Evolutionary conservation across 2,888 invertebrate genomes (phyloP), one percentile per base, ranked within the genome.

Genomic region (Epicampocera succincta): DNA sequence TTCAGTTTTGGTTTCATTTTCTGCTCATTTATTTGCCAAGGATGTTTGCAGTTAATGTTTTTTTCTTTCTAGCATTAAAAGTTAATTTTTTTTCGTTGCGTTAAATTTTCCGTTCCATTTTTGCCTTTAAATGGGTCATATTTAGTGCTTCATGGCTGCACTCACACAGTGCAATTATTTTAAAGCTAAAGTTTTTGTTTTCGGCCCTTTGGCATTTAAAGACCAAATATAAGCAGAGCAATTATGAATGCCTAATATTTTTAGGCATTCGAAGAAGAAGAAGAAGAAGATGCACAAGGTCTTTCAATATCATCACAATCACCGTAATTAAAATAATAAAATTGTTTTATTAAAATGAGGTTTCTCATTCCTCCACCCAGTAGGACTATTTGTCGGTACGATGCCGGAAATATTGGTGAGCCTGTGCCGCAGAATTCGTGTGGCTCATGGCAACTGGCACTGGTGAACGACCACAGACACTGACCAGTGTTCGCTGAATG

Each of bases 111-210:
- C 40, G 38, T 74, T 40, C 40, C 74, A 65, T 40, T 56, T 74
- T 44, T 65, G n/a, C 13, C 17, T 21, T 1, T 17, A 74, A 74
- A 65, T 65, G 65, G 74, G 74, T 74, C 56, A 74, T 40, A 48
- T 72, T 33, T 65, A 40, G 11, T 72, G 12, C 44, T 33, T 19
- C 52, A 17, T 56, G 33, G 33, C 8, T 33, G 65, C 15, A 52
- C 38, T n/a, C n/a, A 17, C 25, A 15, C 3, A 58, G 8, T 21
- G 44, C 25, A 40, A 5, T 11, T 56, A 33, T 19, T 50, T 12
- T 44, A 17, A 9, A 33, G 33, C 8, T 50, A 19, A n/a, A 61
- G 17, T 72, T 61, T 33, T 33, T 9, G 33, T 3, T 2, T n/a
- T 8, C 8, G 12, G 11, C n/a, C 29, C 17, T 40, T 25, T 13